These are phyloP conservation scores for Drosophila quasianomalipes DNA, from an alignment of 2,888 invertebrate genomes.

Conservation along the genomic window DNA sequence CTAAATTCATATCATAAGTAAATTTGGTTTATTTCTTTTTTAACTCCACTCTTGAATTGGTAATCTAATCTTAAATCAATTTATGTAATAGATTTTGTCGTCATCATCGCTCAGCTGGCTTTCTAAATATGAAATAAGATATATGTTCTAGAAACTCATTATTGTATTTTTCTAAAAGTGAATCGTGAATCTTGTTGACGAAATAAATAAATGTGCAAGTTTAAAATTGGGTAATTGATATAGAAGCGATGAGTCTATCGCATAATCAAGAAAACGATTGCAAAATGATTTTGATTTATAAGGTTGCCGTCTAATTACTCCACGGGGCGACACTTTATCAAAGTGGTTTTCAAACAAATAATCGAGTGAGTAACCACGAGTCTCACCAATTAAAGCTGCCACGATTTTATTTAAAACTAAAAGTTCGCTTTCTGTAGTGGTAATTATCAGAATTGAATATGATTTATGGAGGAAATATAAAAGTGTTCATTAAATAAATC, in stretches of 20 bases:
- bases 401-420: slow-evolving; percentile 3
- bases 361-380: not conserved
- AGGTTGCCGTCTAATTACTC: not conserved
- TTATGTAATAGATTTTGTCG: not conserved
- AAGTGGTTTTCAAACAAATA: not conserved
- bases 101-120: not conserved
- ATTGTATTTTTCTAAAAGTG: not conserved
- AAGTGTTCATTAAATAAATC: slow-evolving; percentile 50
- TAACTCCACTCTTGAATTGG: not conserved
- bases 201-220: not conserved
- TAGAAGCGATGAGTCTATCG: not conserved
- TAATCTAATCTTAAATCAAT: not conserved
- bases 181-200: not conserved
- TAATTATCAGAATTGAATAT: slow-evolving; percentile 19
- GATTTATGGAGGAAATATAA: slow-evolving; percentile 48
- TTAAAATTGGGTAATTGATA: not conserved
- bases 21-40: not conserved
- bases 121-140: not conserved
- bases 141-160: not conserved
- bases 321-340: not conserved
- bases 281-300: slow-evolving; percentile 9
- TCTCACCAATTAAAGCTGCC: not conserved
- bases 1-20: not conserved
- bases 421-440: slow-evolving; percentile 12
- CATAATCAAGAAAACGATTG: not conserved